Base-by-base conservation (phyloP, 2,888 invertebrate genomes). In the Tribolium freemani region DNA sequence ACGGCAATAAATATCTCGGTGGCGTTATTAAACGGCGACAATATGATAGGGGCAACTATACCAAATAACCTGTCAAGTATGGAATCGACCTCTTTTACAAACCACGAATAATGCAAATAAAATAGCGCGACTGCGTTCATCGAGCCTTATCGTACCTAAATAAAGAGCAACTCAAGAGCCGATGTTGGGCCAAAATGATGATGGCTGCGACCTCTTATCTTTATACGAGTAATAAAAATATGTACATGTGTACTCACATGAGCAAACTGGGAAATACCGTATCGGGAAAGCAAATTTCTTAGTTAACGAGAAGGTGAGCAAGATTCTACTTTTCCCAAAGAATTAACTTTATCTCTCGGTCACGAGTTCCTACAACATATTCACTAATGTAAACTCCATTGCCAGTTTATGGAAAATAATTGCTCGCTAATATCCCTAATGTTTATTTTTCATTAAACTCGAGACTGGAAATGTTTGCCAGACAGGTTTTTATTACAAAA, bases 101-200 rank as follows among this genome's bases (percentile, higher is more conserved):
- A 73, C 72, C 76, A 73, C 74, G 76, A 66, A 76, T 74, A 77
- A 74, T 75, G 75, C 74, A 72, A 75, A 78, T 78, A 76, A 78
- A 77, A 76, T 75, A 73, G 70, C 78, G 72, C 76, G 78, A 78
- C 75, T 75, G 74, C 72, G 57, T 74, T 71, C 76, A 76, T 77
- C 75, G 75, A 76, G 75, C 72, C 72, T 72, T 72, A 72, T 72
- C 72, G 57, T 51, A 50, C 54, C 54, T 20, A 56, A 70, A 63
- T 61, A 70, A 70, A 70, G 69, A 48, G 64, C 44, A 6, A 68
- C 50, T 72, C 72, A 69, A 64, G 64, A 68, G 69, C 57, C 45
- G 30, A 57, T 44, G 51, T 20, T 21, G 51, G 45, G 53, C 31
- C 57, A 50, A 63, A 63, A 64, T 63, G 72, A 63, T 63, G 64